These are phyloP conservation scores for Elysia crispata DNA, from an alignment of 2,888 invertebrate species.

Conservation along the genomic window DNA sequence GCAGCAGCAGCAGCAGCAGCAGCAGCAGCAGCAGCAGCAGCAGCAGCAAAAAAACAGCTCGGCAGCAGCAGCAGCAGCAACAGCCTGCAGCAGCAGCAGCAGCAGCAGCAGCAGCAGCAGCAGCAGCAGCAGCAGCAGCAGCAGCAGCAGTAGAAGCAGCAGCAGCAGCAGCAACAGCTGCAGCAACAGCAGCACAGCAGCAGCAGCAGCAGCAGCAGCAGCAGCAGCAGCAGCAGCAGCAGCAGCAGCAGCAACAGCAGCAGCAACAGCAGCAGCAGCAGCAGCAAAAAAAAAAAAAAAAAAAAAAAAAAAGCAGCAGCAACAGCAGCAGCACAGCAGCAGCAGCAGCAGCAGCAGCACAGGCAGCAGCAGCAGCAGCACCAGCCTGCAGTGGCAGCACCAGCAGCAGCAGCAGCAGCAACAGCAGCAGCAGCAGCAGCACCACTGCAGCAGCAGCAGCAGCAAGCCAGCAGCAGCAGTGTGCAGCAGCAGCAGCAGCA, in stretches of 20 bases:
- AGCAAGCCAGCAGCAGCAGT: no score
- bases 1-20: neutral
- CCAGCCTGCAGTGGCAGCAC: neutral
- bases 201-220: no score
- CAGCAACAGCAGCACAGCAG: no score
- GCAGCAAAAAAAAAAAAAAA: no score
- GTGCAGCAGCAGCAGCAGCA: no score
- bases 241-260: neutral
- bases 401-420: neutral
- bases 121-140: slow-evolving; percentile 29
- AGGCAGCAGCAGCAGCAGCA: no score
- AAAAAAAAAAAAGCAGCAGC: no score
- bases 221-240: slow-evolving; percentile 16
- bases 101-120: slow-evolving; percentile 32
- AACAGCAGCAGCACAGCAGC: no score
- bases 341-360: no score
- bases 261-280: slow-evolving; percentile 1
- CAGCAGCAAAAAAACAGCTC: neutral
- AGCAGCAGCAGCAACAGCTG: no score
- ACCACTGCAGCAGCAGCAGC: neutral
- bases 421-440: neutral
- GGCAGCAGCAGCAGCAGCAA: neutral
- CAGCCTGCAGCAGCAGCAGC: no score
- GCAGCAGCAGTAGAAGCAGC: no score
- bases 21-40: neutral